phyloP scores from a whole-genome alignment of 2,888 invertebrate genomes.

The Ophion slaviceki region DNA sequence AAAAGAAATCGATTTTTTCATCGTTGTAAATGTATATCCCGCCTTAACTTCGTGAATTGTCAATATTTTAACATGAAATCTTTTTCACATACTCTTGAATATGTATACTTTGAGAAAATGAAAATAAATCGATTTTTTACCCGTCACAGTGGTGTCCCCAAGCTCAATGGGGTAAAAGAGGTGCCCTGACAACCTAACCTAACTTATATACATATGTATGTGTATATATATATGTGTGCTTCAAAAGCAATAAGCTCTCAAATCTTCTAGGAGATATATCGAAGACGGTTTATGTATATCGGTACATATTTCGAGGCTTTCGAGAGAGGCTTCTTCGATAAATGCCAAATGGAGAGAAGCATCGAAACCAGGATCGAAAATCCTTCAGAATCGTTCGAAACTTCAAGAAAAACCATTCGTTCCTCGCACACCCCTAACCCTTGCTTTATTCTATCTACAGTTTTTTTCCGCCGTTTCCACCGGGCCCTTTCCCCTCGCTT shows the following conservation, averaged over 20 bases:
- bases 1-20: no score
- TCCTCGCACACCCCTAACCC: not conserved
- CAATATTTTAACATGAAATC: no score
- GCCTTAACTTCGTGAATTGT: no score
- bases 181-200: not conserved
- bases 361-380: not conserved
- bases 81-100: no score
- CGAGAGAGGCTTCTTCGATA: not conserved
- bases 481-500: not conserved
- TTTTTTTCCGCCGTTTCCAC: not conserved
- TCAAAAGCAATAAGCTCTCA: slow-evolving; percentile 2
- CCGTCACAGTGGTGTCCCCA: not conserved
- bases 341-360: not conserved
- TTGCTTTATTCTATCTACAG: not conserved
- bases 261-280: not conserved
- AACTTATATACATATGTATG: not conserved
- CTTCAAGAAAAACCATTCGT: slow-evolving; percentile 13
- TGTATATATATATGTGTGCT: not conserved
- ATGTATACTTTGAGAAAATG: no score
- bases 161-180: not conserved
- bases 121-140: no score
- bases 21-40: no score
- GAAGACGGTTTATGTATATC: not conserved
- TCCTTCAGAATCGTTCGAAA: slow-evolving; percentile 14
- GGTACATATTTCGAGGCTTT: not conserved